phyloP scores from a whole-genome alignment of 2,113 vertebrate genomes.

The Mobula hypostoma region DNA sequence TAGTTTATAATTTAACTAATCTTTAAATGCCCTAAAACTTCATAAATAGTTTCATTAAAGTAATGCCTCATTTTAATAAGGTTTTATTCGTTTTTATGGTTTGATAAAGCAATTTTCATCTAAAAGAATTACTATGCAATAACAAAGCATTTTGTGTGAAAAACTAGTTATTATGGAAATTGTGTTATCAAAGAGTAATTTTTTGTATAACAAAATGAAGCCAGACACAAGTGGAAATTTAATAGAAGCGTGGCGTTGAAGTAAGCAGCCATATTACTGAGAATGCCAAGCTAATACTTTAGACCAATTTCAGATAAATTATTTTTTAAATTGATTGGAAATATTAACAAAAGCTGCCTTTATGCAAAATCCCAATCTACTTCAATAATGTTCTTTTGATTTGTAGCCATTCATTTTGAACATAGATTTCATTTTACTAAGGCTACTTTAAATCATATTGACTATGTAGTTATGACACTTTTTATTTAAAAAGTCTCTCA shows the following conservation, averaged over 20 bases:
- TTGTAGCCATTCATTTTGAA: constrained; percentile 1
- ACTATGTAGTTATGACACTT: background rate
- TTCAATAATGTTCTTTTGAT: constrained; percentile 6
- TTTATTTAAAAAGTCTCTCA: too few species aligned
- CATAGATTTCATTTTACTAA: background rate
- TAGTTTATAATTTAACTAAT: constrained; percentile 34
- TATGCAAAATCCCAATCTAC: constrained; percentile 10
- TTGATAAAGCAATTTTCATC: constrained; percentile 34
- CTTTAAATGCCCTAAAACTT: constrained; percentile 32
- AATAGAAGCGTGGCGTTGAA: constrained; percentile 25
- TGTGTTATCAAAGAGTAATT: constrained; percentile 32
- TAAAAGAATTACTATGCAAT: constrained; percentile 37
- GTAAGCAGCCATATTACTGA: constrained; percentile 26
- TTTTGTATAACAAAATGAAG: constrained; percentile 25
- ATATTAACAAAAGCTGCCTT: constrained; percentile 27
- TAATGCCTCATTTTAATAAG: constrained; percentile 33
- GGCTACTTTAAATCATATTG: background rate
- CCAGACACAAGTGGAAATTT: constrained; percentile 36
- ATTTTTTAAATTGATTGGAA: constrained; percentile 28
- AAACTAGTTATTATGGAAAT: constrained; percentile 38
- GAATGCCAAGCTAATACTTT: constrained; percentile 28
- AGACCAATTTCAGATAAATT: constrained; percentile 36
- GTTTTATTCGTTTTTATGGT: constrained; percentile 35
- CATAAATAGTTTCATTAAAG: constrained; percentile 36
- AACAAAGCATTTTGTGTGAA: constrained; percentile 34